These are phyloP conservation scores for Stenoptilia bipunctidactyla DNA, from an alignment of 2,888 invertebrate genomes.

Conservation along the genomic window DNA sequence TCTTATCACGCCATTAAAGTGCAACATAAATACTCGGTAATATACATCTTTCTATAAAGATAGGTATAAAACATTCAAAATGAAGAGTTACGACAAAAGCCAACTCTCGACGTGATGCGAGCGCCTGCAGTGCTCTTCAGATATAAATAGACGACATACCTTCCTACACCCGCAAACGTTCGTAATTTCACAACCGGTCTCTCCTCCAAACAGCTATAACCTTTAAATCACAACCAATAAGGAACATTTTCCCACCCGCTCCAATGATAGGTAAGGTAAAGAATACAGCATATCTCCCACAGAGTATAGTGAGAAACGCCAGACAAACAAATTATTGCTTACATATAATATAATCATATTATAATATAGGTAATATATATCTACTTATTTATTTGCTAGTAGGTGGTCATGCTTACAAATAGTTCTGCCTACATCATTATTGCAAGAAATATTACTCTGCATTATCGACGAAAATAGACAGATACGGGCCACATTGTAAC, in stretches of 20 bases:
- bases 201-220: too few species aligned
- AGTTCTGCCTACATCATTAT: too few species aligned
- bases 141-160: conserved; percentile 65
- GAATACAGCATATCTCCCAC: conserved; percentile 37
- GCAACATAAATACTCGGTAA: too few species aligned
- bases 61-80: conserved; percentile 33
- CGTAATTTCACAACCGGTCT: neutral
- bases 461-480: too few species aligned
- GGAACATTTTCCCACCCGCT: too few species aligned
- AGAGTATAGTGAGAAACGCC: conserved; percentile 39
- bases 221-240: too few species aligned
- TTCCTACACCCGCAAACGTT: conserved; percentile 43
- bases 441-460: too few species aligned
- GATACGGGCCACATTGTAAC: too few species aligned
- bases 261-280: neutral
- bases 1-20: conserved; percentile 1
- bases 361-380: neutral
- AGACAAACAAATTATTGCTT: conserved; percentile 23
- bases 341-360: neutral
- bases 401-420: too few species aligned
- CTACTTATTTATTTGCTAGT: neutral
- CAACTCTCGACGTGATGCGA: conserved; percentile 35
- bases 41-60: too few species aligned
- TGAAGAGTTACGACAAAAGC: conserved; percentile 41
- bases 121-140: conserved; percentile 45